Evolutionary conservation across 1,140 invertebrate genomes (phyloP).

Genomic region (Panagrolaimus sp.): DNA sequence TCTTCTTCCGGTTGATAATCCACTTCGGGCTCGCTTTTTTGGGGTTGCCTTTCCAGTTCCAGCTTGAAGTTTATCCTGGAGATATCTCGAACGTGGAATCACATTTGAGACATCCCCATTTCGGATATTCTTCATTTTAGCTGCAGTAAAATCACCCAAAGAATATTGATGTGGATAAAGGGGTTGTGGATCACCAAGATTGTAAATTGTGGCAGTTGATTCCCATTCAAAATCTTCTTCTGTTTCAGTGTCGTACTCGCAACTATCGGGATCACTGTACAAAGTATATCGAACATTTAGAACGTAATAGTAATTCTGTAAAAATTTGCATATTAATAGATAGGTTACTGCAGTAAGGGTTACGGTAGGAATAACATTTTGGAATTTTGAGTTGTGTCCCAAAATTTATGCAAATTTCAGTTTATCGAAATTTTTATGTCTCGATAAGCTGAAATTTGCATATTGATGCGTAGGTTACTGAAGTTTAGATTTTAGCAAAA

Average conservation of each 20-base stretch:
- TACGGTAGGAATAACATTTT: neutral
- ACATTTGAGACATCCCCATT: neutral
- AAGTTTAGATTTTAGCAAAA: too few species aligned
- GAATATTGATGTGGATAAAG: neutral
- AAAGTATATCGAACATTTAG: neutral
- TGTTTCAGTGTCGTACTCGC: neutral
- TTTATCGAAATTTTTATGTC: too few species aligned
- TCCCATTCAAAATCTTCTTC: conserved; percentile 9
- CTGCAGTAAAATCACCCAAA: neutral
- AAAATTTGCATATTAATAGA: neutral
- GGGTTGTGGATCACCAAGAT: neutral
- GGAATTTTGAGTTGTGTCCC: neutral
- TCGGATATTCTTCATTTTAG: neutral
- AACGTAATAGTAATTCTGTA: neutral
- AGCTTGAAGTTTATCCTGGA: neutral
- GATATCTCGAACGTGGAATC: conserved; percentile 9
- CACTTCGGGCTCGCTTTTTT: too few species aligned
- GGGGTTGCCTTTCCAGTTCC: too few species aligned
- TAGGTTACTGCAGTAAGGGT: neutral
- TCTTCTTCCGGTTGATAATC: too few species aligned
- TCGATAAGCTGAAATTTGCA: too few species aligned
- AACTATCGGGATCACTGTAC: neutral
- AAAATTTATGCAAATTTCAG: too few species aligned
- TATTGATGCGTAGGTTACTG: neutral
- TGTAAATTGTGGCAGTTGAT: neutral